Percentiles rank a stretch among this genome's conserved stretches.
Evolutionary conservation across 2,888 invertebrate species (phyloP).

Genomic region (Coleophora flavipennella): DNA sequence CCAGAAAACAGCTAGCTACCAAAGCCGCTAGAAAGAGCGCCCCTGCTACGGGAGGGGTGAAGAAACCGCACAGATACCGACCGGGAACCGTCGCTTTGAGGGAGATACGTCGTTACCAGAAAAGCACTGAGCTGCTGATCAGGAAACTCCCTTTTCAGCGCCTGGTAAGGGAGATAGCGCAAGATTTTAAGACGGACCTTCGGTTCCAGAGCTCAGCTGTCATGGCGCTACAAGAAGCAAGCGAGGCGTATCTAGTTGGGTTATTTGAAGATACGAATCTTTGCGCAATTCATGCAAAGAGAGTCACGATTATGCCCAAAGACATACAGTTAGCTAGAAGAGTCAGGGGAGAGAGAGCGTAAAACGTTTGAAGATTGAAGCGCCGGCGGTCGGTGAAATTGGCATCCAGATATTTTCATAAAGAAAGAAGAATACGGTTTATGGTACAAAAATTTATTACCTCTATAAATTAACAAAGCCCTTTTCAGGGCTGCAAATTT

Average conservation of each 20-base stretch:
- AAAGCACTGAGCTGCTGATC: constrained; percentile 81
- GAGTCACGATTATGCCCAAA: constrained; percentile 60
- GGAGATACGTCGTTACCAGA: constrained; percentile 86
- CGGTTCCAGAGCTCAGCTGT: constrained; percentile 81
- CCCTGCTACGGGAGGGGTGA: constrained; percentile 95
- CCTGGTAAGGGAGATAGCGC: constrained; percentile 80
- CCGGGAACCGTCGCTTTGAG: constrained; percentile 97
- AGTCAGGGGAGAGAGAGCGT: constrained; percentile 50
- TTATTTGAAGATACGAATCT: constrained; percentile 84
- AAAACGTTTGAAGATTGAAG: constrained; percentile 2
- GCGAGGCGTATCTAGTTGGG: constrained; percentile 77
- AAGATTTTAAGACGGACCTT: constrained; percentile 85
- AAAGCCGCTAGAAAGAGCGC: constrained; percentile 96
- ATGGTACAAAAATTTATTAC: neutral
- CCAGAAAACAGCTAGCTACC: constrained; percentile 93
- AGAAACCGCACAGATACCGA: constrained; percentile 97
- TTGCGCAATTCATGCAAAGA: too few species aligned
- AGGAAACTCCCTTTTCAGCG: too few species aligned
- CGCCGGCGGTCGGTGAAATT: neutral
- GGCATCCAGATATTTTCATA: neutral
- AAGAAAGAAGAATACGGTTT: too few species aligned
- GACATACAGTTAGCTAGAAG: constrained; percentile 51
- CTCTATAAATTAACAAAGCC: constrained; percentile 45
- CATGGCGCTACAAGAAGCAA: constrained; percentile 76
- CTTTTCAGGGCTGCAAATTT: constrained; percentile 53